phyloP scores from a whole-genome alignment of 2,888 invertebrate genomes.

The Diachrysia chrysitis region DNA sequence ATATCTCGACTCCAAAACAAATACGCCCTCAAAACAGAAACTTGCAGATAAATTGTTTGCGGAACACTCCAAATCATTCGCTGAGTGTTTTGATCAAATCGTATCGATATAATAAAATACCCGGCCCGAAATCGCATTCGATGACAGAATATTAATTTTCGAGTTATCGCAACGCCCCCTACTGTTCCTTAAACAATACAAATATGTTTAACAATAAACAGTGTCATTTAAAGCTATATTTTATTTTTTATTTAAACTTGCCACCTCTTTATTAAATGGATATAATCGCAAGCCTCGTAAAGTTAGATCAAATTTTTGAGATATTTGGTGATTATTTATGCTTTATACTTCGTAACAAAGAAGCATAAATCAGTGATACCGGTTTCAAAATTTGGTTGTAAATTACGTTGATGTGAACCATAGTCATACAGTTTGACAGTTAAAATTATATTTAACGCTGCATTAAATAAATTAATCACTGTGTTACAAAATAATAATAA shows the following conservation, averaged over 20 bases:
- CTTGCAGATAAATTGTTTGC: conserved; percentile 71
- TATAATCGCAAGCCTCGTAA: conserved; percentile 37
- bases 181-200: conserved; percentile 75
- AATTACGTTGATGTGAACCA: conserved; percentile 23
- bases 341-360: conserved; percentile 29
- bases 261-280: conserved; percentile 75
- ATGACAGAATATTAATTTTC: conserved; percentile 87
- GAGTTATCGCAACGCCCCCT: conserved; percentile 76
- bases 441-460: neutral
- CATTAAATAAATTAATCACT: neutral
- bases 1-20: conserved; percentile 67
- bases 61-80: conserved; percentile 69
- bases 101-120: conserved; percentile 80
- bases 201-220: conserved; percentile 77
- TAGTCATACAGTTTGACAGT: conserved; percentile 13
- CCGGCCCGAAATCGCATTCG: conserved; percentile 78
- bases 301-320: conserved; percentile 29
- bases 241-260: conserved; percentile 70
- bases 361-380: conserved; percentile 40
- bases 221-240: conserved; percentile 76
- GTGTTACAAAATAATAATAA: neutral
- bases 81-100: conserved; percentile 70
- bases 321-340: conserved; percentile 22
- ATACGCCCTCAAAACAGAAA: conserved; percentile 65
- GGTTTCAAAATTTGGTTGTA: conserved; percentile 34